These are phyloP conservation scores for Eulemur mongoz DNA, from an alignment of 2,797 vertebrate genomes.

Conservation along the genomic window DNA sequence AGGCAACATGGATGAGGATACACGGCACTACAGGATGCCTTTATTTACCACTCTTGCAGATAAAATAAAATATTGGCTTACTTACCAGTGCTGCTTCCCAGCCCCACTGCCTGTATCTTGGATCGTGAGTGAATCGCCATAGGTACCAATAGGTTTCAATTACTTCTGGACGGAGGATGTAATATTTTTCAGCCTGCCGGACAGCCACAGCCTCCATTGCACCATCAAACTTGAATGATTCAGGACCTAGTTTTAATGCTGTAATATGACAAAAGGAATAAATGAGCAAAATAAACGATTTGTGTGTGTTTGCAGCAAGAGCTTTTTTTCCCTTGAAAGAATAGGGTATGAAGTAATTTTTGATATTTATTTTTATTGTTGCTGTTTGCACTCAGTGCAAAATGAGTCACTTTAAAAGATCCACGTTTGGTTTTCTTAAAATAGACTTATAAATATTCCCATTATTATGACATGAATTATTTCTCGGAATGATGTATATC, in stretches of 20 bases:
- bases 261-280: constrained; percentile 50
- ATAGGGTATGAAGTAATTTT: not conserved
- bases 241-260: constrained; percentile 98
- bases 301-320: not conserved
- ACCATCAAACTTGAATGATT: constrained; percentile 98
- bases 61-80: not conserved
- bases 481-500: constrained; percentile 69
- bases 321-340: not conserved
- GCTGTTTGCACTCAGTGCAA: constrained; percentile 37
- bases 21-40: fast-evolving
- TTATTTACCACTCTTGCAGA: not conserved
- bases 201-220: constrained; percentile 96
- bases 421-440: constrained; percentile 60
- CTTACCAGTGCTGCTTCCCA: constrained; percentile 97
- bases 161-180: constrained; percentile 97
- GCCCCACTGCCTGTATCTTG: constrained; percentile 98
- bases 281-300: not conserved
- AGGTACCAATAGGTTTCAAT: constrained; percentile 99
- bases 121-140: constrained; percentile 98
- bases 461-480: constrained; percentile 53
- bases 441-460: constrained; percentile 70
- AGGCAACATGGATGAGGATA: not conserved
- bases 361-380: constrained; percentile 38
- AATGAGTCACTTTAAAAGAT: constrained; percentile 53
- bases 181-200: constrained; percentile 98